phyloP scores from a whole-genome alignment of 2,797 vertebrate species.

The Cirrhinus mrigala region DNA sequence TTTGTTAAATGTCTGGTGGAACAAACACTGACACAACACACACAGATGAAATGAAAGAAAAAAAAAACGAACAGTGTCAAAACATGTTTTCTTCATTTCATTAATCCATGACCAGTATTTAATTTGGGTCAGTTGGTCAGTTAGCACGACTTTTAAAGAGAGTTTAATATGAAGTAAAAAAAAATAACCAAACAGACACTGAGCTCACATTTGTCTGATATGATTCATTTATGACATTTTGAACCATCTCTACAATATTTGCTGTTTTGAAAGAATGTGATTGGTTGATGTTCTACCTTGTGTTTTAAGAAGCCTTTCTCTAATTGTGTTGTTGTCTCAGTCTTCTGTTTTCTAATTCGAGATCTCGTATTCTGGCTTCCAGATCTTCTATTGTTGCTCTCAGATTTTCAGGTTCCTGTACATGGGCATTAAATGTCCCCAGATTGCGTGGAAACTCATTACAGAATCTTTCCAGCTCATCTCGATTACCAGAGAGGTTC shows the following conservation, averaged over 20 bases:
- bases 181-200: background rate
- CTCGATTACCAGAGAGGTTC: background rate
- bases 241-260: background rate
- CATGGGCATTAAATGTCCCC: rapidly evolving
- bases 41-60: too few species aligned
- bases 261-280: background rate
- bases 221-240: background rate
- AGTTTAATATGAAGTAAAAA: background rate
- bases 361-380: background rate
- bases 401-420: background rate
- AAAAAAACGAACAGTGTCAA: background rate
- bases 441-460: background rate
- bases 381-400: background rate
- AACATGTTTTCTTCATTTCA: background rate
- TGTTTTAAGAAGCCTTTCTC: too few species aligned
- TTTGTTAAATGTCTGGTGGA: too few species aligned
- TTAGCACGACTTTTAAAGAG: background rate
- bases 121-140: too few species aligned
- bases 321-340: background rate
- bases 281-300: background rate
- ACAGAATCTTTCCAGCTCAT: background rate
- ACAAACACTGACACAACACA: background rate
- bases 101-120: background rate
- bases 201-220: background rate
- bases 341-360: background rate